Evolutionary conservation across 2,113 vertebrate species (phyloP), one percentile per base, ranked within the genome.

Genomic region (Pterocles orientalis): DNA sequence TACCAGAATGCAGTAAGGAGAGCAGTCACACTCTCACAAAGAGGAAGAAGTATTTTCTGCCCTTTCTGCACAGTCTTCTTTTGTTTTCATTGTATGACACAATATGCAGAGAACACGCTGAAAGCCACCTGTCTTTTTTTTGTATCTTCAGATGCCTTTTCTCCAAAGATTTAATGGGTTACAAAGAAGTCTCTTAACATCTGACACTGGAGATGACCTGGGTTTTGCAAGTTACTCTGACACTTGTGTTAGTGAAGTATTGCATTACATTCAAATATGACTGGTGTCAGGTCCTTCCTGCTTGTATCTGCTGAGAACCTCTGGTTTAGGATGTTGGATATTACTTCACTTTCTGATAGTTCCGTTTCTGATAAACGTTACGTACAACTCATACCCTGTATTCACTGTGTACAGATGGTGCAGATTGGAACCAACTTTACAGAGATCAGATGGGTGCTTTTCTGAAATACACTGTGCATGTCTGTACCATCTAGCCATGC

Each of bases 381-480:
- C n/a, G n/a, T n/a, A n/a, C n/a, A n/a, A n/a, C n/a, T n/a, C n/a
- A n/a, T n/a, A n/a, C n/a, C n/a, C n/a, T n/a, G n/a, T n/a, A n/a
- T n/a, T 65, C 8, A 10, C 34, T 33, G 9, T 60, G 60, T 85
- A 45, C 39, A 13, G 47, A 23, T 53, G 39, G 50, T 64, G 36
- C 60, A 60, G n/a, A 19, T 5, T 50, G 39, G 57, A 94, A 61
- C 51, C 29, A 61, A 10, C 33, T 65, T 61, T 18, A 50, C 34
- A 79, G 66, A 43, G 18, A 54, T 69, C 18, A 25, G 17, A 19
- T 41, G 11, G 23, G 17, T 72, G 25, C 19, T 83, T 80, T 80
- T 73, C 41, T 58, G 39, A 86, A 70, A n/a, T 54, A 26, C 1
- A 0, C 36, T 68, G 0, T 34, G 24, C n/a, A 26, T 70, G 50